These are phyloP conservation scores for Ceratina japonica DNA, from an alignment of 1,140 invertebrate genomes.

Conservation along the genomic window DNA sequence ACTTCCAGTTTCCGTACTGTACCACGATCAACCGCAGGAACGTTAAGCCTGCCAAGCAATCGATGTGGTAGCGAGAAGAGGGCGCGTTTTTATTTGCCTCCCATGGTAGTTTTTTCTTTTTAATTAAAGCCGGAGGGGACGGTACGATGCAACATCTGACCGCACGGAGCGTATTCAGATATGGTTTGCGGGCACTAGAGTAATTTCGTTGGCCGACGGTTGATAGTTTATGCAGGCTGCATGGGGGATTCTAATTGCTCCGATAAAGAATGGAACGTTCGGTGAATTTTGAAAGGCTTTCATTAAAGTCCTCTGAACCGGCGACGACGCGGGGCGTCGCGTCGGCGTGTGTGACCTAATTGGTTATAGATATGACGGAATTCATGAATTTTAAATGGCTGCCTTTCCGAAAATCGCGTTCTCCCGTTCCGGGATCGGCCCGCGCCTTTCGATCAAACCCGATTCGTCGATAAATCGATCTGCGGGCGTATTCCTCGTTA, in stretches of 20 bases:
- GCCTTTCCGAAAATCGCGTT: not conserved
- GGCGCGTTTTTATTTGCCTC: not conserved
- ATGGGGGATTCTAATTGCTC: conserved; percentile 71
- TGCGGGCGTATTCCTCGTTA: conserved; percentile 3
- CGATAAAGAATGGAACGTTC: conserved; percentile 71
- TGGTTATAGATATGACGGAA: conserved; percentile 57
- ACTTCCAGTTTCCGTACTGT: not conserved
- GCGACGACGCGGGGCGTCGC: not conserved
- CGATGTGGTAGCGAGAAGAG: not conserved
- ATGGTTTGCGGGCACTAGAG: conserved; percentile 45
- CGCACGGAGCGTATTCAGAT: conserved; percentile 14
- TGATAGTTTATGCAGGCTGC: conserved; percentile 63
- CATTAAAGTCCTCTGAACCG: conserved; percentile 66
- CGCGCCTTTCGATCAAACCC: conserved; percentile 7
- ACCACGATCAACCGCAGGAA: not conserved
- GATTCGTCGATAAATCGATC: conserved; percentile 43
- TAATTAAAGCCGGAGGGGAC: conserved; percentile 11
- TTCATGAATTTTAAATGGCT: conserved; percentile 61
- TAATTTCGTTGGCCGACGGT: conserved; percentile 44
- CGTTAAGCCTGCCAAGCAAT: not conserved
- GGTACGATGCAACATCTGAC: conserved; percentile 20
- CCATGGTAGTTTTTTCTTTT: conserved; percentile 1
- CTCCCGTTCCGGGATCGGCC: not conserved
- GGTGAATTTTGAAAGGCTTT: conserved; percentile 67
- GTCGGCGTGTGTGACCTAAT: not conserved